Evolutionary conservation across 2,113 vertebrate genomes (phyloP), one percentile per base, ranked within the genome.

Genomic region (Eulemur rufifrons): DNA sequence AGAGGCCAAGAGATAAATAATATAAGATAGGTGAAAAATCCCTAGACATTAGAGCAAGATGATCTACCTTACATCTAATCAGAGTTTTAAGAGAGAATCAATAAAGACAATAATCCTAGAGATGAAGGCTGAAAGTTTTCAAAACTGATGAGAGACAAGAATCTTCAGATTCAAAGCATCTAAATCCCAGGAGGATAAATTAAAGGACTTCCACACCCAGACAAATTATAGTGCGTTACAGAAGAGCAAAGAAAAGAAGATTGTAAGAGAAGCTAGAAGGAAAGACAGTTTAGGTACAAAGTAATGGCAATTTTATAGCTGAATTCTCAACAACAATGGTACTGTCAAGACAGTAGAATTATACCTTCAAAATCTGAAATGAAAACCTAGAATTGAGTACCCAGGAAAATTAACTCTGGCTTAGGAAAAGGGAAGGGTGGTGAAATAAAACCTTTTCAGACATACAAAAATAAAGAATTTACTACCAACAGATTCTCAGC

Each of bases 231-330:
- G 23, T 25, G 1, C 54, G 37, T n/a, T 56, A 63, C 27, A 81
- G n/a, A 77, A 95, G 42, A 52, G 20, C 50, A 84, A 84, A 89
- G 77, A 50, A 83, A 83, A 54, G n/a, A 91, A 91, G 42, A 63
- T 2, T 54, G 27, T 56, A 18, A 76, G 89, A 89, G 45, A 86
- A 66, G 23, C 23, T 45, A 34, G 9, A 61, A 63, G 69, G 42
- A 80, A 74, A 63, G 13, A 5, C 4, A 66, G 71, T 39, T 77
- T 39, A 78, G n/a, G 37, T 84, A 80, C 10, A 73, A 93, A 76
- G 47, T 20, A 63, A 32, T 17, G 85, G 20, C 37, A 34, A 32
- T 37, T 89, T 71, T 47, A 45, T 25, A 71, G 23, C 23, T 90
- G 91, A 64, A 84, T 85, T 85, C 17, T 80, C 32, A 71, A 56